These are phyloP conservation scores for Caenorhabditis latens DNA, from an alignment of 1,140 invertebrate species.

Conservation along the genomic window DNA sequence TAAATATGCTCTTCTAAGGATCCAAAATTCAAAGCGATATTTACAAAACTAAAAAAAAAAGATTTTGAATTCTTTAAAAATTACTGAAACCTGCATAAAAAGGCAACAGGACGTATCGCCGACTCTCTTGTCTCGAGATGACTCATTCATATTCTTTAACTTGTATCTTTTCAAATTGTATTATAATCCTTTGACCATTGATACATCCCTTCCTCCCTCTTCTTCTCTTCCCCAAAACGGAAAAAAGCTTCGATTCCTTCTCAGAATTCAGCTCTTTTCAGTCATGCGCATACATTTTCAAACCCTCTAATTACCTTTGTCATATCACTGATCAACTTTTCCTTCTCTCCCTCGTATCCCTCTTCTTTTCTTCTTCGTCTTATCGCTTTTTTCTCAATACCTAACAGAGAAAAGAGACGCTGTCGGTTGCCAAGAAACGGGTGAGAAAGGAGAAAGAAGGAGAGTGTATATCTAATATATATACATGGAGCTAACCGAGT, in stretches of 20 bases:
- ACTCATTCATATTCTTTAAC: too few relatives aligned
- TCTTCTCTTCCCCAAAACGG: not conserved
- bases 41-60: too few relatives aligned
- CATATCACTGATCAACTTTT: not conserved
- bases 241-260: too few relatives aligned
- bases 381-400: not conserved
- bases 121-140: too few relatives aligned
- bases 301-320: not conserved
- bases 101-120: too few relatives aligned
- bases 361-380: not conserved
- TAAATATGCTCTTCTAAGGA: too few relatives aligned
- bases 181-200: too few relatives aligned
- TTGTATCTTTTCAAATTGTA: too few relatives aligned
- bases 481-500: conserved; percentile 3
- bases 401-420: not conserved
- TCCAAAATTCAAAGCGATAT: too few relatives aligned
- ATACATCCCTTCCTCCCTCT: not conserved
- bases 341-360: not conserved
- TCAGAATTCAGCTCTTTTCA: not conserved
- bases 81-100: too few relatives aligned
- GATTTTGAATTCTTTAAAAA: too few relatives aligned
- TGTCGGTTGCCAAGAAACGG: conserved; percentile 12
- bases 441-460: not conserved
- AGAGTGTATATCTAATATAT: not conserved
- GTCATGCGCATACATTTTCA: not conserved